Conservation (phyloP, 2,113 vertebrate genomes). For the Sisor rabdophorus region DNA sequence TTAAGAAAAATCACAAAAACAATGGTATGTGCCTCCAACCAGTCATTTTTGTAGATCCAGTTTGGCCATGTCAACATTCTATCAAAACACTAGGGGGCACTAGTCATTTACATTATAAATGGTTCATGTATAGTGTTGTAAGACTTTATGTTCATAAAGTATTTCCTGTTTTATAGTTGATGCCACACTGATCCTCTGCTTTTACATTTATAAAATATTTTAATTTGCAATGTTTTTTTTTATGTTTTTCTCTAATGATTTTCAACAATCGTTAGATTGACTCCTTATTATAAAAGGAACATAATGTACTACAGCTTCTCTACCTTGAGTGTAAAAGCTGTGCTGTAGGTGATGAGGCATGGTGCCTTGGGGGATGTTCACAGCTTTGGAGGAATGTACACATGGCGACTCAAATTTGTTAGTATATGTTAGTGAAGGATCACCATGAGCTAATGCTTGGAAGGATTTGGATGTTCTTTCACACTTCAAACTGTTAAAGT, state of each 20-base stretch:
- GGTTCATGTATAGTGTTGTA: neutral
- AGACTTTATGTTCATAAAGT: neutral
- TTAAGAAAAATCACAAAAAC: too few species aligned
- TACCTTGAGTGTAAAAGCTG: conserved; percentile 70
- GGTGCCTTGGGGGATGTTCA: conserved; percentile 58
- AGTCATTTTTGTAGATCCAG: too few species aligned
- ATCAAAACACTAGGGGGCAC: neutral
- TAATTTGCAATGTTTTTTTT: too few species aligned
- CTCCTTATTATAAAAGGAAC: neutral
- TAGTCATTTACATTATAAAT: neutral
- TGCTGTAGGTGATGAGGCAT: conserved; percentile 55
- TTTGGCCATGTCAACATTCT: too few species aligned
- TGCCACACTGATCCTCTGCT: neutral
- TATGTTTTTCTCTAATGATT: too few species aligned
- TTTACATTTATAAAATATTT: too few species aligned
- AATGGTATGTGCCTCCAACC: too few species aligned
- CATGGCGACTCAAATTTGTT: conserved; percentile 59
- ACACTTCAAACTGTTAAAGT: conserved; percentile 49
- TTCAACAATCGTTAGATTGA: too few species aligned
- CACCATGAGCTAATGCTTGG: conserved; percentile 60
- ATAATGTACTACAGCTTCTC: neutral
- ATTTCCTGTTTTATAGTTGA: neutral
- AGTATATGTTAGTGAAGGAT: conserved; percentile 54
- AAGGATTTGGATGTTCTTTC: conserved; percentile 63
- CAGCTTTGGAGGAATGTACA: conserved; percentile 54